Evolutionary conservation across 2,113 vertebrate genomes (phyloP).

Genomic region (Syngnathus floridae): DNA sequence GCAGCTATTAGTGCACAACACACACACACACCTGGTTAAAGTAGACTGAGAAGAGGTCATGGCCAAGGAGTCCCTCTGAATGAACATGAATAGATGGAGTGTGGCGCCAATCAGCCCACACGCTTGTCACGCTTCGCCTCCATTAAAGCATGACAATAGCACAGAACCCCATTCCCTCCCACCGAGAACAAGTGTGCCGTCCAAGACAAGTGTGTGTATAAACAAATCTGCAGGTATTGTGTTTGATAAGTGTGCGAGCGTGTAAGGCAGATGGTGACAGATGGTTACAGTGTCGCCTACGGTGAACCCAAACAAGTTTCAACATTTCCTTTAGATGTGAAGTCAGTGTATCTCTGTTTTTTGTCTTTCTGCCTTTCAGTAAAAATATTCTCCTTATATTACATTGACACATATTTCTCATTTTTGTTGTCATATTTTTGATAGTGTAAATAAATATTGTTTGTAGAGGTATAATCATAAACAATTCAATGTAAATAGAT

Average conservation of each 20-base stretch:
- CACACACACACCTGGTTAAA: conserved; percentile 8
- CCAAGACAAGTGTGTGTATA: conserved; percentile 30
- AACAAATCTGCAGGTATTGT: conserved; percentile 34
- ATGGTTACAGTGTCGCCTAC: conserved; percentile 50
- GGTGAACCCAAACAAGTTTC: conserved; percentile 23
- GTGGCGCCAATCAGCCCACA: conserved; percentile 80
- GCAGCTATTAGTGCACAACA: conserved; percentile 27
- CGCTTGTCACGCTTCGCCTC: conserved; percentile 66
- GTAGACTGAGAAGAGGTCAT: conserved; percentile 62
- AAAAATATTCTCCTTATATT: not conserved
- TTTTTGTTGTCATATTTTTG: not conserved
- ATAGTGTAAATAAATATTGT: not conserved
- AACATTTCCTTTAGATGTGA: not conserved
- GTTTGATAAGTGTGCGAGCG: conserved; percentile 10
- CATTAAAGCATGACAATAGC: conserved; percentile 72
- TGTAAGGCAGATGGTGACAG: conserved; percentile 29
- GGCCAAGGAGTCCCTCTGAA: conserved; percentile 73
- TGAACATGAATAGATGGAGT: conserved; percentile 69
- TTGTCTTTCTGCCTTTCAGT: not conserved
- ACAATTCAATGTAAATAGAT: not conserved
- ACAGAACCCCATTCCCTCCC: conserved; percentile 26
- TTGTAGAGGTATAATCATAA: not conserved
- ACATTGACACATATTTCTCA: not conserved
- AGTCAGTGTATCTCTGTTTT: too few relatives aligned
- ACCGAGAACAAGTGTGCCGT: conserved; percentile 39